Percentiles rank a stretch among this genome's conserved stretches.
Evolutionary conservation across 2,113 vertebrate genomes (phyloP).

Genomic region (Spermophilus dauricus): DNA sequence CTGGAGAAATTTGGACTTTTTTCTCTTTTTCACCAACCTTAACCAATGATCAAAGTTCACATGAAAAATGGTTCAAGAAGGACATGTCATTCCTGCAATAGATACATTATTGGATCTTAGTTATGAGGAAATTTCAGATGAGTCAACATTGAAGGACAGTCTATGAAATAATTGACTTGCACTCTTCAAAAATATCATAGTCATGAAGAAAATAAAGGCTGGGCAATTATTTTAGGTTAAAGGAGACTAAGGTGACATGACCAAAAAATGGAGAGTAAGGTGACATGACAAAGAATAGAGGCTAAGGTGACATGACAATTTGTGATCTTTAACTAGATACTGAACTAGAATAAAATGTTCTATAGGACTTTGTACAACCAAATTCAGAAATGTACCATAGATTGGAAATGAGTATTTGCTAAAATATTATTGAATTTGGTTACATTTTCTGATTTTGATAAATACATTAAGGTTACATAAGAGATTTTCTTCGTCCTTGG

Average conservation of each 20-base stretch:
- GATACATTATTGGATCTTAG: not conserved
- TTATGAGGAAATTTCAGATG: not conserved
- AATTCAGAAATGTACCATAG: not conserved
- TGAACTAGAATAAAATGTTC: not conserved
- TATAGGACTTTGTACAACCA: not conserved
- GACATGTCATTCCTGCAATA: not conserved
- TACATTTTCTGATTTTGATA: not conserved
- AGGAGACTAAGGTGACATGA: not conserved
- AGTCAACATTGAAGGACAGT: not conserved
- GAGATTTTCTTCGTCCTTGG: not conserved
- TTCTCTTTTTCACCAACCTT: not conserved
- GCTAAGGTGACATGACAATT: not conserved
- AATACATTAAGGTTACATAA: not conserved
- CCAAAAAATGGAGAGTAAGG: not conserved
- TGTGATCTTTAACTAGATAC: not conserved
- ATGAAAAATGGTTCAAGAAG: not conserved
- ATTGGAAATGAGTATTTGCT: not conserved
- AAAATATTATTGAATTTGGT: not conserved
- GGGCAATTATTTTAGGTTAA: not conserved
- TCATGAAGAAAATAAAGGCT: not conserved
- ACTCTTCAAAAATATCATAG: slow-evolving; percentile 1
- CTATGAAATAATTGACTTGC: not conserved
- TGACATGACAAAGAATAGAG: not conserved
- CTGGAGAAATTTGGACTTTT: not conserved
- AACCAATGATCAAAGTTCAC: not conserved